Percentiles rank a stretch among this genome's conserved stretches.
phyloP scores from a whole-genome alignment of 1,140 invertebrate genomes.

The Scaptomyza graminum region DNA sequence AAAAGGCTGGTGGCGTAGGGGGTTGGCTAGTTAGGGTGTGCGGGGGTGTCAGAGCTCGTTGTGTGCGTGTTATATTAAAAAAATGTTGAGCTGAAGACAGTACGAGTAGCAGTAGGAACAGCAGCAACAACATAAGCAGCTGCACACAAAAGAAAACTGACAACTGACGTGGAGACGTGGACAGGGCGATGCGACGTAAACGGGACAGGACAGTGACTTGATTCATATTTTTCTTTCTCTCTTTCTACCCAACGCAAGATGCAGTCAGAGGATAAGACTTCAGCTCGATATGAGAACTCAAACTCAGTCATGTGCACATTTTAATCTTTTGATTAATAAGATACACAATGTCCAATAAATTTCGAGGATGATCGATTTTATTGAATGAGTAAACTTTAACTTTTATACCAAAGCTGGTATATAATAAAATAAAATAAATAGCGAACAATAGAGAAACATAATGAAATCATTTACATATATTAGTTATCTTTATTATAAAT shows the following conservation, averaged over 20 bases:
- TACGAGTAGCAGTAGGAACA: slow-evolving; percentile 17
- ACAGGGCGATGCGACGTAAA: slow-evolving; percentile 21
- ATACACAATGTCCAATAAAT: too few species aligned
- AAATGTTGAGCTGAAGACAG: slow-evolving; percentile 45
- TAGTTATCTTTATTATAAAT: too few species aligned
- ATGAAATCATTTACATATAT: too few species aligned
- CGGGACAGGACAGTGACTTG: slow-evolving; percentile 8
- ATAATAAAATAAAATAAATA: too few species aligned
- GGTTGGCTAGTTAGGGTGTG: slow-evolving; percentile 58
- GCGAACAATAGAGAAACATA: too few species aligned
- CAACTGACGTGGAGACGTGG: slow-evolving; percentile 68
- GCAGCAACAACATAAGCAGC: slow-evolving; percentile 10
- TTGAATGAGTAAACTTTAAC: too few species aligned
- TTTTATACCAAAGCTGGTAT: too few species aligned
- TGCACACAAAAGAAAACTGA: slow-evolving; percentile 58
- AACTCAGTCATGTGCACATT: background rate
- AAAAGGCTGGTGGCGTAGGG: background rate
- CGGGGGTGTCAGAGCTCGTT: slow-evolving; percentile 45
- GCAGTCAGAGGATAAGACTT: slow-evolving; percentile 1
- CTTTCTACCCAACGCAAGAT: slow-evolving; percentile 19
- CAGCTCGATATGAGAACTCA: background rate
- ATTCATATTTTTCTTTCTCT: slow-evolving; percentile 22
- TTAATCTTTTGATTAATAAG: slow-evolving; percentile 2
- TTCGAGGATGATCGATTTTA: too few species aligned
- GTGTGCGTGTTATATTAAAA: slow-evolving; percentile 69